Percentiles rank a stretch among this genome's conserved stretches.
Conservation (phyloP, 1,140 invertebrate genomes). For the Bursaphelenchus mucronatus region DNA sequence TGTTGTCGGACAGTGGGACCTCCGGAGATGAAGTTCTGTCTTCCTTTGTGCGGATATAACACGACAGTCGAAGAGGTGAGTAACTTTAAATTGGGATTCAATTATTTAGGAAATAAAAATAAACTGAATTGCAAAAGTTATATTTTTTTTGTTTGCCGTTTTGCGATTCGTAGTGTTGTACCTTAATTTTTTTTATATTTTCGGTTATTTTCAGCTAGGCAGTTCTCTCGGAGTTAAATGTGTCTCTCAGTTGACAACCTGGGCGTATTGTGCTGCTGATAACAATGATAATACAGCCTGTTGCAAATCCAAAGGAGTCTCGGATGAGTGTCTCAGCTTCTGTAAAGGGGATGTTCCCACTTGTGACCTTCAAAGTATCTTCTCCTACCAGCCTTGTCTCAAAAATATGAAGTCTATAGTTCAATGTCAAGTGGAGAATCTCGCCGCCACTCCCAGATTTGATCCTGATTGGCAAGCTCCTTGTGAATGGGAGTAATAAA, state of each 20-base stretch:
- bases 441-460: constrained; percentile 37
- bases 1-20: constrained; percentile 52
- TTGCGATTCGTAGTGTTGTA: too few relatives aligned
- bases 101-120: background rate
- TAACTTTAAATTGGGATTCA: background rate
- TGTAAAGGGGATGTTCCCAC: constrained; percentile 58
- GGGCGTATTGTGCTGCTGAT: constrained; percentile 58
- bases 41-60: constrained; percentile 56
- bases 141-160: too few relatives aligned
- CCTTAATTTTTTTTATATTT: background rate
- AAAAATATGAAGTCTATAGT: constrained; percentile 48
- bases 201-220: constrained; percentile 40
- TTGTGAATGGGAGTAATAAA: constrained; percentile 53
- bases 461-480: constrained; percentile 50
- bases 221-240: constrained; percentile 53
- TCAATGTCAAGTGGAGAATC: constrained; percentile 46
- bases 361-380: constrained; percentile 54
- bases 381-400: constrained; percentile 56
- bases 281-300: constrained; percentile 53
- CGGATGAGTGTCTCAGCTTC: constrained; percentile 51
- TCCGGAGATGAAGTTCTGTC: constrained; percentile 57
- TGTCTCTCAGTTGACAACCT: constrained; percentile 56
- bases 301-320: constrained; percentile 50
- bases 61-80: constrained; percentile 54
- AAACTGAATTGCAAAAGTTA: too few relatives aligned